Evolutionary conservation across 2,888 invertebrate species (phyloP).

Genomic region (Pharmacophagus antenor): DNA sequence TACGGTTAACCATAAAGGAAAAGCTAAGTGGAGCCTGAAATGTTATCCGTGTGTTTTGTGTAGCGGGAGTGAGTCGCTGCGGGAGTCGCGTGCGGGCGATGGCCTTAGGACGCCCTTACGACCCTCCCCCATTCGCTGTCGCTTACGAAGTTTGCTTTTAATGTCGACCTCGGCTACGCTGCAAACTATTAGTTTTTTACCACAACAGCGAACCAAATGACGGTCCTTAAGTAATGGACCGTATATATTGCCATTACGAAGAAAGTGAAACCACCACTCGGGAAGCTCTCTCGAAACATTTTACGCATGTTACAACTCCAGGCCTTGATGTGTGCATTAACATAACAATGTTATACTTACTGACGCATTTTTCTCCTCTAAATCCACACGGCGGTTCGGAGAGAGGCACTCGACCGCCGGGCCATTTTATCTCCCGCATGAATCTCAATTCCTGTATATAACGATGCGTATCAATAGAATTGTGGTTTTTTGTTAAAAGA

Average conservation of each 20-base stretch:
- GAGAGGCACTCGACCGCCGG: constrained; percentile 86
- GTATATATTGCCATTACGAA: constrained; percentile 29
- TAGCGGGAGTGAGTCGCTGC: constrained; percentile 35
- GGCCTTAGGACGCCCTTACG: constrained; percentile 61
- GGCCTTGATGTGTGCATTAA: constrained; percentile 32
- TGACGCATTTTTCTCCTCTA: constrained; percentile 92
- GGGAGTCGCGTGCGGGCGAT: constrained; percentile 55
- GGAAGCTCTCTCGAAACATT: constrained; percentile 23
- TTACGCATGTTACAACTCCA: constrained; percentile 11
- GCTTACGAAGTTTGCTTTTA: constrained; percentile 63
- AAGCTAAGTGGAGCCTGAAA: constrained; percentile 25
- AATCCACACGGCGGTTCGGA: constrained; percentile 96
- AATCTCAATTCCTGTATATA: constrained; percentile 86
- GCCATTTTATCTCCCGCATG: constrained; percentile 88
- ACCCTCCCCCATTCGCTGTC: constrained; percentile 52
- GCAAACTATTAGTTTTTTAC: constrained; percentile 56
- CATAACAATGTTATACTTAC: constrained; percentile 80
- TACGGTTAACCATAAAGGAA: constrained; percentile 17
- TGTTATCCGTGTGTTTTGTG: constrained; percentile 22
- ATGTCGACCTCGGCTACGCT: constrained; percentile 49
- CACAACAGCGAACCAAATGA: constrained; percentile 45
- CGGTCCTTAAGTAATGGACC: constrained; percentile 33
- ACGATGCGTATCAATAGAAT: constrained; percentile 6
- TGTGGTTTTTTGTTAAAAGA: constrained; percentile 4
- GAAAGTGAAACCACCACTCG: constrained; percentile 28